These are phyloP conservation scores for Catocala sponsa DNA, from an alignment of 2,888 invertebrate genomes.

Conservation along the genomic window DNA sequence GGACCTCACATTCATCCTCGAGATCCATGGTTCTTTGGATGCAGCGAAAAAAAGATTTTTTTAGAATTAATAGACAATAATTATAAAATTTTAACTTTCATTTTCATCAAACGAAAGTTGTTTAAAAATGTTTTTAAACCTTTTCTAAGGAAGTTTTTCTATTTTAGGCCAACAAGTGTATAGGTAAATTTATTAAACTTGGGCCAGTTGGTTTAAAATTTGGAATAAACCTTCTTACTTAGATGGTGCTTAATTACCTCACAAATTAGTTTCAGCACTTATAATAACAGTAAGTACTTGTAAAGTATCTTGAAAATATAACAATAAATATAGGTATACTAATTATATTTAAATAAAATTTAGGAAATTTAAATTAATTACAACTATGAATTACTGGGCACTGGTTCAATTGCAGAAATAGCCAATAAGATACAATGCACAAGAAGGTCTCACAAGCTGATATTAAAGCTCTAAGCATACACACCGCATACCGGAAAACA, in stretches of 20 bases:
- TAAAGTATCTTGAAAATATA: slow-evolving; percentile 4
- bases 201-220: neutral
- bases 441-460: slow-evolving; percentile 24
- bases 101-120: too few relatives aligned
- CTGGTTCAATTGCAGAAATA: slow-evolving; percentile 24
- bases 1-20: slow-evolving; percentile 67
- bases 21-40: slow-evolving; percentile 74
- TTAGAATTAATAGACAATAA: slow-evolving; percentile 15
- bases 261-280: neutral
- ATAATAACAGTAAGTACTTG: neutral
- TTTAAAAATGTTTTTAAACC: too few relatives aligned
- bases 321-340: neutral
- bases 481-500: slow-evolving; percentile 61
- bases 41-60: slow-evolving; percentile 45
- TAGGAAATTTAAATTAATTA: slow-evolving; percentile 18
- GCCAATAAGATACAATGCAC: slow-evolving; percentile 28
- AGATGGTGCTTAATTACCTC: neutral
- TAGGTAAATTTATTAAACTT: too few relatives aligned
- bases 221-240: too few relatives aligned
- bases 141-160: too few relatives aligned
- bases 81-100: too few relatives aligned
- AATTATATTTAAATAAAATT: slow-evolving; percentile 6
- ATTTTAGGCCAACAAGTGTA: too few relatives aligned
- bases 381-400: slow-evolving; percentile 4
- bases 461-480: slow-evolving; percentile 48